A percentile compares a stretch with the other conserved stretches of the same genome.
These are phyloP conservation scores for Drosophila pectinifera DNA, from an alignment of 1,140 invertebrate genomes.

Conservation along the genomic window DNA sequence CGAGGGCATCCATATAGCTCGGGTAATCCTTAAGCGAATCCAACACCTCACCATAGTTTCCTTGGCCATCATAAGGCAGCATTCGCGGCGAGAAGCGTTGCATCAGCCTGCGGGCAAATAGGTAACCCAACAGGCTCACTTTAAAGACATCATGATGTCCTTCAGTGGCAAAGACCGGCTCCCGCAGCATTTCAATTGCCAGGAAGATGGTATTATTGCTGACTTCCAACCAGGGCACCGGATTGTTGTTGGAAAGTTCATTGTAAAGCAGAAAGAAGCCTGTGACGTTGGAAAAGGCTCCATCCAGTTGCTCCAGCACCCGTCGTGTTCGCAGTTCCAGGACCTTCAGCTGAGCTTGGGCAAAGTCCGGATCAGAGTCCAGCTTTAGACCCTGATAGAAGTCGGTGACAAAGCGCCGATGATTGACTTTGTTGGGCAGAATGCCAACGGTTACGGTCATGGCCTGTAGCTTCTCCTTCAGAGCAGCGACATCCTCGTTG, in stretches of 20 bases:
- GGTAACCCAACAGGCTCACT: neutral
- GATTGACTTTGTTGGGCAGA: neutral
- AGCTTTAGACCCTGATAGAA: constrained; percentile 1
- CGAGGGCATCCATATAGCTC: neutral
- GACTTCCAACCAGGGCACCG: neutral
- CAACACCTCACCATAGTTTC: neutral
- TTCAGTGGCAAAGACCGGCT: neutral
- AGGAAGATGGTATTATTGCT: constrained; percentile 1
- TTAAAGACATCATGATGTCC: constrained; percentile 8
- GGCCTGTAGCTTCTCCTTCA: neutral
- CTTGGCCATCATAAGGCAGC: neutral
- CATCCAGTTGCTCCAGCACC: neutral
- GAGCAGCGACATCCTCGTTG: neutral
- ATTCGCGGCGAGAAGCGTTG: neutral
- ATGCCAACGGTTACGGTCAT: neutral
- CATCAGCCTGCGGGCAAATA: neutral
- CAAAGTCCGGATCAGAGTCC: neutral
- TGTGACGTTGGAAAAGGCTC: neutral
- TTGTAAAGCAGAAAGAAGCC: neutral
- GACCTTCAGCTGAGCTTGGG: constrained; percentile 1
- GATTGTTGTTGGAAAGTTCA: neutral
- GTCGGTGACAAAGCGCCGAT: constrained; percentile 4
- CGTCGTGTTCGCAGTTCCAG: neutral
- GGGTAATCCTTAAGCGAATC: neutral
- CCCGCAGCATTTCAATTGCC: neutral